Evolutionary conservation across 2,888 invertebrate species (phyloP).

Genomic region (Athrips mouffetella): DNA sequence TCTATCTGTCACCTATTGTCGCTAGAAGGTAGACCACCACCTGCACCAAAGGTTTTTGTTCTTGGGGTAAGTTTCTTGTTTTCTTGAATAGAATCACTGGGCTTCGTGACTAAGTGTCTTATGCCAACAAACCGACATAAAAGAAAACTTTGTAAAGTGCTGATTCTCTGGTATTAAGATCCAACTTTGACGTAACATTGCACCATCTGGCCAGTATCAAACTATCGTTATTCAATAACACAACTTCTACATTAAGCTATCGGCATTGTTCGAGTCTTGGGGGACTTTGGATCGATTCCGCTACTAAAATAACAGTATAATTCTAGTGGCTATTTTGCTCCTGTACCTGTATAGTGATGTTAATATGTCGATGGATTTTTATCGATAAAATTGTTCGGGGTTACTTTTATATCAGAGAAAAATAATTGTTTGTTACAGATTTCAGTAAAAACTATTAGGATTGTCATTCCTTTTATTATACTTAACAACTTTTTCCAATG

Average conservation of each 20-base stretch:
- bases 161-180: slow-evolving; percentile 15
- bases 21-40: no score
- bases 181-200: slow-evolving; percentile 11
- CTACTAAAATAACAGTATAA: slow-evolving; percentile 34
- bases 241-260: slow-evolving; percentile 12
- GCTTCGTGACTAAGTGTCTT: no score
- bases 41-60: no score
- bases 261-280: slow-evolving; percentile 5
- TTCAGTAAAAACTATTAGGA: no score
- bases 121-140: no score
- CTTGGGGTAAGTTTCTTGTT: no score
- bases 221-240: slow-evolving; percentile 14
- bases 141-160: background rate
- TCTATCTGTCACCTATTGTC: no score
- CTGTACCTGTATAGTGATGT: slow-evolving; percentile 6
- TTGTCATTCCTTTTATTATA: no score
- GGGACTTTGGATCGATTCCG: slow-evolving; percentile 11
- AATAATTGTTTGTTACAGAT: background rate
- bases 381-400: background rate
- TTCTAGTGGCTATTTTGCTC: slow-evolving; percentile 37
- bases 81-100: no score
- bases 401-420: background rate
- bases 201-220: slow-evolving; percentile 7
- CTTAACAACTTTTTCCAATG: no score
- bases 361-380: no score